Evolutionary conservation across 2,113 vertebrate genomes (phyloP), one percentile per base, ranked within the genome.

Genomic region (Dascyllus trimaculatus): DNA sequence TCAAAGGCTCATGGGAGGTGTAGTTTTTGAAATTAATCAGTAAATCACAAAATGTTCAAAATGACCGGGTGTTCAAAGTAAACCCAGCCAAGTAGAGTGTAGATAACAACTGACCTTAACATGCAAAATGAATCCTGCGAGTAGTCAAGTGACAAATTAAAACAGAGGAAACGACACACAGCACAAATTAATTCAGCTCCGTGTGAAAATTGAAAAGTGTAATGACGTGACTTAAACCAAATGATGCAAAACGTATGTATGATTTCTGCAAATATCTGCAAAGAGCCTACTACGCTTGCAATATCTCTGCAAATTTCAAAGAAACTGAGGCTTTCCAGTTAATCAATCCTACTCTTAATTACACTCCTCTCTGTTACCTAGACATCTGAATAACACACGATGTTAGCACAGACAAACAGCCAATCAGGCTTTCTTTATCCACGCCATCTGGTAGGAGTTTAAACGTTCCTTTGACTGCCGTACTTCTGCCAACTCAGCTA

Each of bases 401-500:
- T 51, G 74, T 71, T 72, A 68, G 70, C 46, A 24, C 48, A 69
- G 58, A 45, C 49, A 53, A 38, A 35, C 68, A 78, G 48, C 56
- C 46, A 65, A 58, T 65, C 67, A 61, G 59, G 35, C 59, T 54
- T 38, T 74, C 72, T 25, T 76, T 81, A 59, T 58, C 74, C 52
- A 65, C 77, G 71, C 71, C 75, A 84, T 85, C 82, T 87, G 84
- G 67, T 77, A 46, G 51, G 62, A 78, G 22, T 87, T 73, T 19
- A 71, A 86, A 71, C 26, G 0, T 26, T 59, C 26, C 24, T 74
- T 65, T 85, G 56, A 65, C n/a, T 63, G 45, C 77, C n/a, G 69
- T 53, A 45, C 45, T 43, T 71, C 58, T 72, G 54, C 63, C 57
- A 76, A 53, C 54, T 40, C 19, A 21, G 61, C 62, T 75, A 85